Conservation (phyloP, 2,797 vertebrate genomes). For the Pseudopleuronectes americanus region DNA sequence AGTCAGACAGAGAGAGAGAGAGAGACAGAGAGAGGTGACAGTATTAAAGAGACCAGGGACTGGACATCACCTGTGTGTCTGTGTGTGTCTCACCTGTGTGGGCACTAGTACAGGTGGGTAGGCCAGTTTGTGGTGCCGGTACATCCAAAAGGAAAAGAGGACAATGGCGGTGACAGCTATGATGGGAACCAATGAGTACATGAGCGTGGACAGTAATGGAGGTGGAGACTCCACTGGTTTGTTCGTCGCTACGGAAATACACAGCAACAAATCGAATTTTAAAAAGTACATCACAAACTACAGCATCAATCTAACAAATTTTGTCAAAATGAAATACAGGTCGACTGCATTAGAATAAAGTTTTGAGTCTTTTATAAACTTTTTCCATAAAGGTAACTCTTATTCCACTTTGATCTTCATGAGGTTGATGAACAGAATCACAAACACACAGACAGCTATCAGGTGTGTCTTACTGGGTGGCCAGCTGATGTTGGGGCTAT, state of each 20-base stretch:
- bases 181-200: constrained; percentile 92
- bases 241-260: constrained; percentile 84
- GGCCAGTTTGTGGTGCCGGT: constrained; percentile 94
- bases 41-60: no score
- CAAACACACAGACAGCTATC: no score
- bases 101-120: constrained; percentile 94
- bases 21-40: no score
- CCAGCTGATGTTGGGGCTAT: constrained; percentile 86
- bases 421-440: no score
- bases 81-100: constrained; percentile 56
- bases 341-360: no score
- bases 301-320: no score
- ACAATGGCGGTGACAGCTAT: constrained; percentile 90
- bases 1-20: constrained; percentile 43
- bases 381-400: no score
- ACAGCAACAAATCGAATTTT: background rate
- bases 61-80: no score
- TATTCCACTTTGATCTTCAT: no score
- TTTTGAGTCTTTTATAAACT: no score
- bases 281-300: no score
- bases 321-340: no score
- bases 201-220: constrained; percentile 89
- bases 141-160: constrained; percentile 94
- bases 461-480: constrained; percentile 83
- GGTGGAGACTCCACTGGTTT: constrained; percentile 87